These are phyloP conservation scores for Notodonta dromedarius DNA, from an alignment of 2,888 invertebrate genomes.

Conservation along the genomic window DNA sequence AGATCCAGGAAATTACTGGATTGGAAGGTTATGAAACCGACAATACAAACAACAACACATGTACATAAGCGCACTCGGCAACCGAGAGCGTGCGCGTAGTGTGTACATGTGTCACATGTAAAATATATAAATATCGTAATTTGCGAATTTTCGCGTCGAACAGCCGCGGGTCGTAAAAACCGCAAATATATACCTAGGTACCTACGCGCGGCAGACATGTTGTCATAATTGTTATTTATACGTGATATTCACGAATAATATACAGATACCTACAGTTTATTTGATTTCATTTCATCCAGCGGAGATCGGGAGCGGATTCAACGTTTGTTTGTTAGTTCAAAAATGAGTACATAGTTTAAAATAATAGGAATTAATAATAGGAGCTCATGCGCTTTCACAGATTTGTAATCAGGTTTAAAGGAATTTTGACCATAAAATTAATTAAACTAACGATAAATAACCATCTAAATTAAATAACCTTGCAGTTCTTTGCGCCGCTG, in stretches of 20 bases:
- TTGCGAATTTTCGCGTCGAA: background rate
- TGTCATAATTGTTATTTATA: slow-evolving; percentile 2
- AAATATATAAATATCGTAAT: background rate
- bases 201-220: background rate
- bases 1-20: no score
- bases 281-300: background rate
- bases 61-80: slow-evolving; percentile 15
- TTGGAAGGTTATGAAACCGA: no score
- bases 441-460: no score
- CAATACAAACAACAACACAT: no score
- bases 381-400: no score
- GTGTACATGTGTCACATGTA: background rate
- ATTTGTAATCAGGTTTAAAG: no score
- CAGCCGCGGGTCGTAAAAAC: background rate
- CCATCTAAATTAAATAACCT: no score
- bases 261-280: background rate
- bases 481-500: no score
- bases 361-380: no score
- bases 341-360: no score
- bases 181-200: background rate
- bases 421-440: no score
- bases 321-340: no score
- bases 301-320: background rate
- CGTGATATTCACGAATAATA: background rate
- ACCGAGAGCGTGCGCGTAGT: background rate